phyloP scores from a whole-genome alignment of 2,113 vertebrate genomes.

The Catharus bicknelli region DNA sequence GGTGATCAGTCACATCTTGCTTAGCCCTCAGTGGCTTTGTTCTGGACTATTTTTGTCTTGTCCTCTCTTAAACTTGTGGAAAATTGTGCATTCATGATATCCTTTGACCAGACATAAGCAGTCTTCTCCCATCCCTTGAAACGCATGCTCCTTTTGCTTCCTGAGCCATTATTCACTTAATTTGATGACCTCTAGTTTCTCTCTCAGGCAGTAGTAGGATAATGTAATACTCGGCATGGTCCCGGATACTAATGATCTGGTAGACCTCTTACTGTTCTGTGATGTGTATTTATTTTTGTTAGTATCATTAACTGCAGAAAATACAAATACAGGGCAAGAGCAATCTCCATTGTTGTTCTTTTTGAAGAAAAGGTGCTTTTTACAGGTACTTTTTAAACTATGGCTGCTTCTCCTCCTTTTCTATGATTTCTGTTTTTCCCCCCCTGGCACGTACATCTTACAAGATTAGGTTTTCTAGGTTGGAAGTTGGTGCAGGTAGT shows the following conservation, averaged over 20 bases:
- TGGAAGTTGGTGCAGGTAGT: background rate
- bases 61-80: background rate
- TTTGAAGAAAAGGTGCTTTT: too few relatives aligned
- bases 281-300: rapidly evolving
- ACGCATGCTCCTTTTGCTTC: background rate
- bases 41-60: background rate
- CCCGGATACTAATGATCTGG: background rate
- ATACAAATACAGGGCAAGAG: background rate
- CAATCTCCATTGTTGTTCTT: background rate
- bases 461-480: background rate
- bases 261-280: background rate
- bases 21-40: background rate
- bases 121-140: background rate
- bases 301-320: background rate
- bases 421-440: background rate
- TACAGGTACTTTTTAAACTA: background rate
- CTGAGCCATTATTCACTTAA: background rate
- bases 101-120: background rate
- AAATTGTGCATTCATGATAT: rapidly evolving
- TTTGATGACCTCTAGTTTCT: background rate
- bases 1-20: background rate
- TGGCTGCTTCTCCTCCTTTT: background rate
- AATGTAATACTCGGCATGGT: background rate
- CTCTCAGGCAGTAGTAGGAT: background rate
- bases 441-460: background rate